Conservation (phyloP, 2,888 invertebrate genomes). For the Catocala nupta region DNA sequence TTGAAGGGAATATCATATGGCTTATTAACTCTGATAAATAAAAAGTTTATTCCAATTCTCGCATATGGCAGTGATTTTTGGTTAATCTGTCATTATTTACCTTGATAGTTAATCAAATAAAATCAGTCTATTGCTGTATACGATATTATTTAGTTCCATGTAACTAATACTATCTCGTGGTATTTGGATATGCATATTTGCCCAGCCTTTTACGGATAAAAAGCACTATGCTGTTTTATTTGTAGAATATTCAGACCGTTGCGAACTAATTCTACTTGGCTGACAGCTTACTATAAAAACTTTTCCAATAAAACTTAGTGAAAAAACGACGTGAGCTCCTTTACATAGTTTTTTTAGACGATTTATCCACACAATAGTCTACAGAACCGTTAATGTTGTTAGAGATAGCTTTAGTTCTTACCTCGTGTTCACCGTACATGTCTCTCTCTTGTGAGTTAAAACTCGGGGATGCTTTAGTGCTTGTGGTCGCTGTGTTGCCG, state of each 20-base stretch:
- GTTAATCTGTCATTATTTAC: no score
- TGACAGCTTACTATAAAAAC: neutral
- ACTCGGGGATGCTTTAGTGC: slow-evolving; percentile 73
- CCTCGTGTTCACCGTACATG: slow-evolving; percentile 82
- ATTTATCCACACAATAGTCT: slow-evolving; percentile 42
- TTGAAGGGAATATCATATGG: no score
- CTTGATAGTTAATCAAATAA: no score
- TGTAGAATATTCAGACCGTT: slow-evolving; percentile 1
- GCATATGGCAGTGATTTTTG: no score
- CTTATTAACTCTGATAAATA: no score
- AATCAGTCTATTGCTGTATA: no score
- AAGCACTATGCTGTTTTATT: neutral
- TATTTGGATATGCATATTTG: no score
- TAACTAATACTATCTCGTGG: no score
- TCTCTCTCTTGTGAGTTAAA: slow-evolving; percentile 81
- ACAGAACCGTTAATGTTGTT: slow-evolving; percentile 1
- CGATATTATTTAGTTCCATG: no score
- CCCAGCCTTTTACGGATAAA: no score
- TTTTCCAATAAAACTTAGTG: neutral
- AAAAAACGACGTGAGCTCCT: neutral
- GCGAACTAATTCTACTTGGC: neutral
- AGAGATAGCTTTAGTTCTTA: slow-evolving; percentile 43
- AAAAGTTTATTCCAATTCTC: no score
- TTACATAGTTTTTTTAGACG: slow-evolving; percentile 10
- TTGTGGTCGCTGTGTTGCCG: slow-evolving; percentile 72